phyloP scores from a whole-genome alignment of 2,797 vertebrate species.

The Bucorvus abyssinicus region DNA sequence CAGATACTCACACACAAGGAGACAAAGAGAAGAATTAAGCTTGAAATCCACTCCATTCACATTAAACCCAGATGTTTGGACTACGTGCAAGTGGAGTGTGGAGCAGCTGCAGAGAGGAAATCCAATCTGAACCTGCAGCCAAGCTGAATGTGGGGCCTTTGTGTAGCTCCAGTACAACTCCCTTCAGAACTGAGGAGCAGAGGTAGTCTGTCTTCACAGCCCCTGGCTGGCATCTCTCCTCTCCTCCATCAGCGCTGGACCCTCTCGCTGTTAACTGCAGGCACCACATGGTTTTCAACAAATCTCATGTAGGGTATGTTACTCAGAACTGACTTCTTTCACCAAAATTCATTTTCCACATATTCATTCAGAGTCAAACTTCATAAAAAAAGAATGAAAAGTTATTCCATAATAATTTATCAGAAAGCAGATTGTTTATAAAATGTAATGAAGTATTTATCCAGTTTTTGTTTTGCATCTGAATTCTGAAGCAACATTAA shows the following conservation, averaged over 20 bases:
- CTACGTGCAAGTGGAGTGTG: not conserved
- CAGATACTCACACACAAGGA: not conserved
- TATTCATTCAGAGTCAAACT: not conserved
- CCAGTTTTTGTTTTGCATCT: constrained; percentile 43
- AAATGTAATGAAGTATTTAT: constrained; percentile 55
- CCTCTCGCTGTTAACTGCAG: not conserved
- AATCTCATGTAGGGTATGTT: not conserved
- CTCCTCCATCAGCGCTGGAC: accelerated
- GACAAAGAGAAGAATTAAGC: constrained; percentile 16
- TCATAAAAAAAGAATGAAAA: constrained; percentile 24
- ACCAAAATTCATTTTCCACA: not conserved
- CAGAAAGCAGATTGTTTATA: constrained; percentile 55
- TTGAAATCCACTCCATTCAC: constrained; percentile 17
- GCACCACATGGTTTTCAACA: accelerated
- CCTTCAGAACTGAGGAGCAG: not conserved
- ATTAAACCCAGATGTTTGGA: constrained; percentile 58
- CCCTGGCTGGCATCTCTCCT: not conserved
- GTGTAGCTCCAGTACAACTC: not conserved
- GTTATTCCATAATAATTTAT: constrained; percentile 37
- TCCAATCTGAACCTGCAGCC: constrained; percentile 8
- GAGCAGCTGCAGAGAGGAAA: constrained; percentile 49
- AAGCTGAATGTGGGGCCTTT: constrained; percentile 5
- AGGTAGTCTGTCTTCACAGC: not conserved
- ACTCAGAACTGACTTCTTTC: not conserved
- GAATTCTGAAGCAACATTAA: constrained; percentile 45